Base-by-base conservation (phyloP, 2,113 vertebrate species). In the Misgurnus mizolepis region DNA sequence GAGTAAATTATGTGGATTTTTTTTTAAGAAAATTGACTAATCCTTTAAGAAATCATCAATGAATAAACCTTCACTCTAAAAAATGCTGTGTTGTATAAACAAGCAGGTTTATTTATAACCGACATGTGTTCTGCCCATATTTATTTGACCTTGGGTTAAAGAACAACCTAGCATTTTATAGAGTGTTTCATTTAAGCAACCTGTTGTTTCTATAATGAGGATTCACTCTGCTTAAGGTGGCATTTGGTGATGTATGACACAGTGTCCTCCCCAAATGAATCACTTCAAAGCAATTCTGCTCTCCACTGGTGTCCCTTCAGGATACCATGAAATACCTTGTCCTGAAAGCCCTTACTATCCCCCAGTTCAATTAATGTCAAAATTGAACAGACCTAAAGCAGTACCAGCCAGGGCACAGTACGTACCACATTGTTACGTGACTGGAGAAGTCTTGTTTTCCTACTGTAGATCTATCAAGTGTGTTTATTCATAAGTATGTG, bases 261-360 rank as follows among this genome's bases (percentile, higher is more conserved):
- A 22, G 17, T 77, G 75, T 77, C 75, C 75, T 67, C 62, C 10
- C 40, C 75, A 77, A 77, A 77, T 55, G 15, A 77, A 77, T 66
- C 62, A 77, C 74, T 55, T 77, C 47, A 77, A 55, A 66, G 47
- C 47, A 77, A 77, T 66, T 66, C 62, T 50, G 40, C 11, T 76
- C 22, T 11, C 40, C 45, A 8, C 55, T 64, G 45, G 60, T 40
- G 75, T 77, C 62, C 74, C 41, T 53, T 66, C 60, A 66, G 75
- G 75, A 77, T 6, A 9, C 9, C 75, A 34, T 62, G 12, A 66
- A 55, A 77, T 77, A 66, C 74, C 55, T 8, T 66, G 34, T 7
- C 27, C 62, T 66, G 18, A 76, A 55, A 55, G 75, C 65, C 47
- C 62, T 55, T 5, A 18, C 43, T 53, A 27, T 41, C 27, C 47